Evolutionary conservation across 2,113 vertebrate genomes (phyloP).

Genomic region (Theristicus caerulescens): DNA sequence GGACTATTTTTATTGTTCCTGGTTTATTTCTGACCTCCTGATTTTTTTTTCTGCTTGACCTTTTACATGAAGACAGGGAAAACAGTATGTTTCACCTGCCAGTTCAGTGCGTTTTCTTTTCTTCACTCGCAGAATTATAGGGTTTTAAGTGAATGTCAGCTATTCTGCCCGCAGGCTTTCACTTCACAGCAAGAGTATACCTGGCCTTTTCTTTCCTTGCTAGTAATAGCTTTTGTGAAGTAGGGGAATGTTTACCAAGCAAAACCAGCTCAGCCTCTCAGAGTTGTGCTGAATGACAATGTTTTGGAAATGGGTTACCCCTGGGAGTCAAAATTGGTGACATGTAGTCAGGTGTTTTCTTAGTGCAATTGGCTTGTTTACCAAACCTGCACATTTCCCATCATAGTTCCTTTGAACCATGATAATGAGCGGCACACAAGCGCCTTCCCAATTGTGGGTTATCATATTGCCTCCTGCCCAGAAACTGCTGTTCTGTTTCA

Average conservation of each 20-base stretch:
- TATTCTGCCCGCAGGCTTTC: constrained; percentile 5
- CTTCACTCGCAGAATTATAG: constrained; percentile 38
- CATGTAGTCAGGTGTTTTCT: neutral
- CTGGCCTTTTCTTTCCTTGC: neutral
- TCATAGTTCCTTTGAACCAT: neutral
- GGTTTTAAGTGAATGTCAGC: neutral
- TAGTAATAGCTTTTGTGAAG: neutral
- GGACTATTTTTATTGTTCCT: constrained; percentile 52
- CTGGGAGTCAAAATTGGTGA: neutral
- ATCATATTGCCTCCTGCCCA: neutral
- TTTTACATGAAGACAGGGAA: constrained; percentile 35
- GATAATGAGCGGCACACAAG: neutral
- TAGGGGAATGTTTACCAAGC: constrained; percentile 25
- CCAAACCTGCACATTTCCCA: neutral
- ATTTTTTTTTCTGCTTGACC: constrained; percentile 24
- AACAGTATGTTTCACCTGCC: constrained; percentile 1
- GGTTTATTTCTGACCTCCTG: constrained; percentile 39
- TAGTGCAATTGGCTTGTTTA: neutral
- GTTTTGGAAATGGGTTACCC: neutral
- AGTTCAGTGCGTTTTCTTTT: constrained; percentile 33
- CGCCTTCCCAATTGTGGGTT: neutral
- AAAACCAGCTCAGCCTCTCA: neutral
- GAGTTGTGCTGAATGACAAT: neutral
- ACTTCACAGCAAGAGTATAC: neutral
- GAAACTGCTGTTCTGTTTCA: neutral